A percentile compares a stretch with the other conserved stretches of the same genome.
These are phyloP conservation scores for Crax fasciolata DNA, from an alignment of 2,797 vertebrate species.

Conservation along the genomic window DNA sequence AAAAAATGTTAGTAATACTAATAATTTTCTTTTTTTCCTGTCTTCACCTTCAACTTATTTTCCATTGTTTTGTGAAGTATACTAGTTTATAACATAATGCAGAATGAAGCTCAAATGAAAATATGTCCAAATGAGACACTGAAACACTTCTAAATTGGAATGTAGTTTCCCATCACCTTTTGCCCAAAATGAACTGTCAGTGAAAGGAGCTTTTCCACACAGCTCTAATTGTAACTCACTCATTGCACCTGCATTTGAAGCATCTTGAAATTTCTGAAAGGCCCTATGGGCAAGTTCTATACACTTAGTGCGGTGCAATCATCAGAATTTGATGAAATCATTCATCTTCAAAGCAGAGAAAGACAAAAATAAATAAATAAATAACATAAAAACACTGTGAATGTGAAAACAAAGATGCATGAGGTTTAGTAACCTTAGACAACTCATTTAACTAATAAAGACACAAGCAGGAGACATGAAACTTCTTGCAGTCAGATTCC, in stretches of 20 bases:
- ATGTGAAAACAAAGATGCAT: accelerated
- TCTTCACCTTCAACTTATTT: not conserved
- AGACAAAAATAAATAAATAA: not conserved
- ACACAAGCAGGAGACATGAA: not conserved
- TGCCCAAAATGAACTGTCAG: not conserved
- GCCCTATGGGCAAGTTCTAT: not conserved
- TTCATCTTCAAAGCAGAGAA: not conserved
- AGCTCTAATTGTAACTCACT: not conserved
- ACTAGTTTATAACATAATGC: not conserved
- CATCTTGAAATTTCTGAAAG: not conserved
- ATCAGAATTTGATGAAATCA: no score
- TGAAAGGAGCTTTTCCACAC: not conserved
- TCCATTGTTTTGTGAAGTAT: not conserved
- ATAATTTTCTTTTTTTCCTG: not conserved
- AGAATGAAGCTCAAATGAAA: not conserved
- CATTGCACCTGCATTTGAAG: not conserved
- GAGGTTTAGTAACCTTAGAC: not conserved
- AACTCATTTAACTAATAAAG: not conserved
- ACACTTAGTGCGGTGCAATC: accelerated
- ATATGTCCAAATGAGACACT: not conserved
- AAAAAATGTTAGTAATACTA: not conserved
- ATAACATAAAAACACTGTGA: no score
- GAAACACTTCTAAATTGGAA: not conserved
- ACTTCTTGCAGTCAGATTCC: not conserved
- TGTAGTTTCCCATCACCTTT: not conserved